Evolutionary conservation across 2,888 invertebrate genomes (phyloP).

Genomic region (Agriotes lineatus): DNA sequence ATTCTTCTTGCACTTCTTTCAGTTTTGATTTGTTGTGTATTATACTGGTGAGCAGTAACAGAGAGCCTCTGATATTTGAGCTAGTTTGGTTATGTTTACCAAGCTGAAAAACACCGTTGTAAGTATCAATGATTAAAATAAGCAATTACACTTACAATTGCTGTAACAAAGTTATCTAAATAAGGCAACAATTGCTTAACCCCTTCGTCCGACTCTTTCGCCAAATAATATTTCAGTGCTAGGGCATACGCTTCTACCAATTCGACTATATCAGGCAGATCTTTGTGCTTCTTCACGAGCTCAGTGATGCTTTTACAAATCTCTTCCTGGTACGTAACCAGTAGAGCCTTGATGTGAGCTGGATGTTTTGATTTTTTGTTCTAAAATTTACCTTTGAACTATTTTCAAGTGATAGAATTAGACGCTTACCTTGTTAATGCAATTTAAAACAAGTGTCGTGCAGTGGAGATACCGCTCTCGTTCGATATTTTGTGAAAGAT

Average conservation of each 20-base stretch:
- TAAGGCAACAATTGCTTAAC: constrained; percentile 33
- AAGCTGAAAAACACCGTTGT: too few relatives aligned
- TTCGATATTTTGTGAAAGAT: constrained; percentile 53
- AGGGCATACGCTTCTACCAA: constrained; percentile 41
- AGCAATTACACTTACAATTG: constrained; percentile 44
- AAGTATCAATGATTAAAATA: too few relatives aligned
- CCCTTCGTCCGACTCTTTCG: constrained; percentile 36
- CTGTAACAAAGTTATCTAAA: constrained; percentile 41
- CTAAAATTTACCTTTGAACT: too few relatives aligned
- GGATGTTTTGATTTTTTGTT: constrained; percentile 55
- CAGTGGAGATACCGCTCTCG: constrained; percentile 53
- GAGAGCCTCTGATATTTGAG: constrained; percentile 49
- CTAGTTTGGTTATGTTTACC: too few relatives aligned
- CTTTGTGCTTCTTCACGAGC: constrained; percentile 14
- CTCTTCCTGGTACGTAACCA: constrained; percentile 30
- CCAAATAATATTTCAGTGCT: constrained; percentile 44
- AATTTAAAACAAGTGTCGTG: constrained; percentile 52
- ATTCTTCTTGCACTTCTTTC: constrained; percentile 49
- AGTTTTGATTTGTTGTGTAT: constrained; percentile 56
- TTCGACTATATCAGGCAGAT: too few relatives aligned
- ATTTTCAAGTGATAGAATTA: too few relatives aligned
- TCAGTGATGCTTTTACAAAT: constrained; percentile 17
- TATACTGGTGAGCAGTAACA: constrained; percentile 56
- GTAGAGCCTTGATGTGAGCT: constrained; percentile 49
- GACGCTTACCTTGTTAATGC: too few relatives aligned